Percentiles rank a stretch among this genome's conserved stretches.
Conservation (phyloP, 2,888 invertebrate genomes). For the Entomobrya multifasciata region DNA sequence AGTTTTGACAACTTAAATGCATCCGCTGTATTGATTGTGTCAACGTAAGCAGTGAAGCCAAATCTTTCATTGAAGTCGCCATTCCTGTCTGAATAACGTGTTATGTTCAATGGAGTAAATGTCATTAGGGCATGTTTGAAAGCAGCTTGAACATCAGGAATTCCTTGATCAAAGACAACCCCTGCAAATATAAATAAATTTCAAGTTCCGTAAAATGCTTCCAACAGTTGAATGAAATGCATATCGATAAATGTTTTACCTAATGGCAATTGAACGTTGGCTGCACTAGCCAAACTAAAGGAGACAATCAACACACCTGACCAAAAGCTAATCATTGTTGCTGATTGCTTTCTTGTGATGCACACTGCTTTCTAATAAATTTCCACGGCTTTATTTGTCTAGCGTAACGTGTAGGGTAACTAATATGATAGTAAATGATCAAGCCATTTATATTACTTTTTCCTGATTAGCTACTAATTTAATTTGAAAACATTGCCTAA, state of each 20-base stretch:
- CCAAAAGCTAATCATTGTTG: neutral
- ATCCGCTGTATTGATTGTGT: conserved; percentile 83
- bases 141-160: conserved; percentile 94
- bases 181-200: conserved; percentile 83
- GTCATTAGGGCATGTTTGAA: conserved; percentile 93
- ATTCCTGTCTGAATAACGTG: conserved; percentile 53
- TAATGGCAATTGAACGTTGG: conserved; percentile 67
- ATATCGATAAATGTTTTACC: conserved; percentile 34
- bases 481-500: too few relatives aligned
- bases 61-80: conserved; percentile 84
- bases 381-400: neutral
- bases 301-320: neutral
- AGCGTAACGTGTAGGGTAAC: too few relatives aligned
- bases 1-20: conserved; percentile 94
- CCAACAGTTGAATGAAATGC: too few relatives aligned
- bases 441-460: too few relatives aligned
- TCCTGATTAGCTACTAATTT: too few relatives aligned
- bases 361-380: too few relatives aligned
- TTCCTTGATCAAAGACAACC: conserved; percentile 95
- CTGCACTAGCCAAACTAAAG: neutral
- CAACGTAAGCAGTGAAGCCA: conserved; percentile 93
- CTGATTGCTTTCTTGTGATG: neutral
- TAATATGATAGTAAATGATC: too few relatives aligned
- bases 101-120: conserved; percentile 67
- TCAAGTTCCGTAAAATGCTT: neutral